These are phyloP conservation scores for Catharus minimus DNA, from an alignment of 2,113 vertebrate species.

Conservation along the genomic window DNA sequence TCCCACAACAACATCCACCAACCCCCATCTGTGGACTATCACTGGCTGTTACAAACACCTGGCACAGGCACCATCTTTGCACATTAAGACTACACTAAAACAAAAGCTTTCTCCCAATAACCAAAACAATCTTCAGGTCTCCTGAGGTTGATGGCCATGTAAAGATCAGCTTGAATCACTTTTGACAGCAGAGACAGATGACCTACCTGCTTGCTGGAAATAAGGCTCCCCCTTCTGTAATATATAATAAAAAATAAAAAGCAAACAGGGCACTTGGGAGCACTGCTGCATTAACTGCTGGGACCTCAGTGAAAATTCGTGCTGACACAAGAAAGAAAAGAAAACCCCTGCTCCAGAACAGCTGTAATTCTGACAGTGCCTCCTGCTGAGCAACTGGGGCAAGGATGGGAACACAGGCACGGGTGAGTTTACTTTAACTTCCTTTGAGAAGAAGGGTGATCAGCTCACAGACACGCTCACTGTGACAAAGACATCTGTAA, in stretches of 20 bases:
- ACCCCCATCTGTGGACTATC: neutral
- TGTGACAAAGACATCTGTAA: neutral
- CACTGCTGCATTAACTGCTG: neutral
- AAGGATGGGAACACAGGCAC: fast-evolving
- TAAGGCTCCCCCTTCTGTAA: neutral
- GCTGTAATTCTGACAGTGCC: neutral
- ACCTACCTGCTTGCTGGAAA: neutral
- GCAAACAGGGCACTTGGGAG: neutral
- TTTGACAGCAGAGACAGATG: neutral
- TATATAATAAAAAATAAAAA: neutral
- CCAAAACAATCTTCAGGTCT: neutral
- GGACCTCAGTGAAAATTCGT: neutral
- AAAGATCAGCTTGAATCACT: neutral
- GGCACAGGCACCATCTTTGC: neutral
- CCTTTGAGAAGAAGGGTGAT: neutral
- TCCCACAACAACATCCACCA: neutral
- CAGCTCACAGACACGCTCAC: neutral
- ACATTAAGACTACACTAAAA: neutral
- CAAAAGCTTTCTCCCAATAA: neutral
- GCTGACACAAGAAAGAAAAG: neutral
- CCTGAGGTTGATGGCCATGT: neutral
- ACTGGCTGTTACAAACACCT: neutral
- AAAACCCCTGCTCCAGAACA: neutral
- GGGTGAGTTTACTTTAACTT: neutral
- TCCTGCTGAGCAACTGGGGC: fast-evolving